These are phyloP conservation scores for Agapornis canus DNA, from an alignment of 2,797 vertebrate species.

Conservation along the genomic window DNA sequence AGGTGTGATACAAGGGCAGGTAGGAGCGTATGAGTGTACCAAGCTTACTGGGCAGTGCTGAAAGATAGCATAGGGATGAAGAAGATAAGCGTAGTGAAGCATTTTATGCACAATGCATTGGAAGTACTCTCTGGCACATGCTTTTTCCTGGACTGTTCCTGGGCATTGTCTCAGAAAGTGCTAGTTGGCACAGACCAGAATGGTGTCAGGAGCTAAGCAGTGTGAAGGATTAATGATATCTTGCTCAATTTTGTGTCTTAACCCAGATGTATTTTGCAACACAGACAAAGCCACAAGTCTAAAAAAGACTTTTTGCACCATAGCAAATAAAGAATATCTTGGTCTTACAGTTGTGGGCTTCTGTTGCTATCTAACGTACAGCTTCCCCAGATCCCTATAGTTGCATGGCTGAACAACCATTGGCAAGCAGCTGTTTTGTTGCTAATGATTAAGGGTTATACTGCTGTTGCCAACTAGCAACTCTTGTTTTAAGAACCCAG, in stretches of 20 bases:
- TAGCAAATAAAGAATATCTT: background rate
- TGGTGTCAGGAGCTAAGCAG: background rate
- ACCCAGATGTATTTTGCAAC: background rate
- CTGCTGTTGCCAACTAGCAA: background rate
- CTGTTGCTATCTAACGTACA: background rate
- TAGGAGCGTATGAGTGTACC: background rate
- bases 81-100: background rate
- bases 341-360: background rate
- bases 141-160: background rate
- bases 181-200: background rate
- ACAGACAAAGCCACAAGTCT: rapidly evolving
- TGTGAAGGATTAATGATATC: background rate
- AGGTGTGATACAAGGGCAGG: background rate
- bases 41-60: background rate
- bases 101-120: rapidly evolving
- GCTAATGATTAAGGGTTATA: background rate
- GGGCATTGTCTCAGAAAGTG: background rate
- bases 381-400: background rate
- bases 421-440: background rate
- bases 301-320: background rate
- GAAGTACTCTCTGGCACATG: background rate
- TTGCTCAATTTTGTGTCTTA: background rate
- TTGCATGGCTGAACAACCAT: background rate
- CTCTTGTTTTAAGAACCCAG: background rate
- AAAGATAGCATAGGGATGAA: background rate